Base-by-base conservation (phyloP, 2,888 invertebrate genomes). In the Microchrysa polita region DNA sequence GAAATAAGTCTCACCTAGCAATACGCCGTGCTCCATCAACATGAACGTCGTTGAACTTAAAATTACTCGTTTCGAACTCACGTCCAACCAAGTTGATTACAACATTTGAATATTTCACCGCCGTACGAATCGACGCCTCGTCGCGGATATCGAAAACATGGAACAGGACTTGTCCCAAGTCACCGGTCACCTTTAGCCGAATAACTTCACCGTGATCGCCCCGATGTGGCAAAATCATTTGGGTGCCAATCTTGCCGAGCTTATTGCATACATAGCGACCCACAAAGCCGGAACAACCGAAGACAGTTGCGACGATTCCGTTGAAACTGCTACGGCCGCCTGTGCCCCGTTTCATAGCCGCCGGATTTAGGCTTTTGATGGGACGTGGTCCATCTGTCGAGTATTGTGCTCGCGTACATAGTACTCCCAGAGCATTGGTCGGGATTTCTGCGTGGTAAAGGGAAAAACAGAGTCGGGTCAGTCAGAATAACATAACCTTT, bases 261-360 rank as follows among this genome's bases (percentile, higher is more conserved):
- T 92, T 91, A 82, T 96, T 97, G 83, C 93, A 92, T 16, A 98
- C 90, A 86, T 93, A 92, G 77, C 91, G 88, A 0, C 98, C 99
- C 0, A 98, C 85, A 81, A 95, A 96, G 1, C 98, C 98, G 44
- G 92, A 91, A 73, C 91, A 90, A 69, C 98, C 98, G 83, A 98
- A 98, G 0, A 99, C 93, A n/a, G 99, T 99, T n/a, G 95, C 96
- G 1, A 98, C 96, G 73, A 94, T 88, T 0, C 99, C 99, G 86
- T 94, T 98, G 84, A 98, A 99, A 81, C 97, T 98, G 78, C 94
- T 93, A 44, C 99, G 90, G 18, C 98, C 98, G 14, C 95, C 96
- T 20, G 95, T 93, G 34, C 95, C 96, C 77, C 92, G 87, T 83
- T 92, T 94, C 81, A 94, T 87, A 0, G 89, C 86, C 9, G 92